Evolutionary conservation across 1,140 invertebrate species (phyloP).

Genomic region (Oncopodura yosiiana): DNA sequence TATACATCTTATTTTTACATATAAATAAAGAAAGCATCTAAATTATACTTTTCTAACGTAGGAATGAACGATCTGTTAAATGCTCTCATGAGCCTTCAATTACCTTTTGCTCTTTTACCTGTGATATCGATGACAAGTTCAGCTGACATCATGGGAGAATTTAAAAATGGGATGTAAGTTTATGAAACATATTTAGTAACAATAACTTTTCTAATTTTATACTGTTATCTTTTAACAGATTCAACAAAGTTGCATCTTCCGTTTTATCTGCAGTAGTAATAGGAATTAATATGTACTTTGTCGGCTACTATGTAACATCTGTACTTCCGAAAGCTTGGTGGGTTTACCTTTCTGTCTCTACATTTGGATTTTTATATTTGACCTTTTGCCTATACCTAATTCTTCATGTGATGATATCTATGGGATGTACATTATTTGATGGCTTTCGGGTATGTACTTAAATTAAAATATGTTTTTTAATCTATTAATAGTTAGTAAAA

Average conservation of each 20-base stretch:
- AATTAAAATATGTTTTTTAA: neutral
- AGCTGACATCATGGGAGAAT: constrained; percentile 69
- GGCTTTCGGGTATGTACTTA: neutral
- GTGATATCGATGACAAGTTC: constrained; percentile 80
- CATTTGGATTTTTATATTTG: constrained; percentile 57
- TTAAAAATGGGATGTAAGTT: constrained; percentile 60
- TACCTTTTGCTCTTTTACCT: constrained; percentile 74
- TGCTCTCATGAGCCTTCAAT: constrained; percentile 74
- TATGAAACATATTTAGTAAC: constrained; percentile 2
- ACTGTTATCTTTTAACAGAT: constrained; percentile 44
- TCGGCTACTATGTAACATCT: constrained; percentile 51
- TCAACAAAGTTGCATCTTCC: constrained; percentile 57
- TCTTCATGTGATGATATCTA: constrained; percentile 57
- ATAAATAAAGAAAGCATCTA: no score
- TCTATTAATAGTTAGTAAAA: neutral
- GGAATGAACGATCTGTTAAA: constrained; percentile 85
- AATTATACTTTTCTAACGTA: no score
- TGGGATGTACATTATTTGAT: constrained; percentile 43
- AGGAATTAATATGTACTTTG: constrained; percentile 72
- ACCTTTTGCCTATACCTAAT: constrained; percentile 58
- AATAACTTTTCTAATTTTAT: constrained; percentile 5
- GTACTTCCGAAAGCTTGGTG: constrained; percentile 45
- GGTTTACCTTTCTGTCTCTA: constrained; percentile 45
- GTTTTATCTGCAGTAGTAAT: constrained; percentile 61
- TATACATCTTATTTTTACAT: no score